These are phyloP conservation scores for Drosophila pandora DNA, from an alignment of 1,140 invertebrate species.

Conservation along the genomic window DNA sequence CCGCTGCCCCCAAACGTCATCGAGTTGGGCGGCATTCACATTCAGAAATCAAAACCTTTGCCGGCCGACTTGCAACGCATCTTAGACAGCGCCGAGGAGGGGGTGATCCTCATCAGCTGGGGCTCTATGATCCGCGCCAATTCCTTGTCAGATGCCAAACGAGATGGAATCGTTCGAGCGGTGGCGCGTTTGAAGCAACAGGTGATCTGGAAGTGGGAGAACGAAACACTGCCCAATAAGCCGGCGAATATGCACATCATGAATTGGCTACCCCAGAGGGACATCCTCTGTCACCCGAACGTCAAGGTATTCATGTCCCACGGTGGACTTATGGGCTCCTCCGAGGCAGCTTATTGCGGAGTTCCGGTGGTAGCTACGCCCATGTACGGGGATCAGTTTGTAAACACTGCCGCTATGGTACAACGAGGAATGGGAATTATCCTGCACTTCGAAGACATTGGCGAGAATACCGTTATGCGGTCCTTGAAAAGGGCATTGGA, in stretches of 20 bases:
- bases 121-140: slow-evolving; percentile 88
- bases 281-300: slow-evolving; percentile 90
- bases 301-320: slow-evolving; percentile 89
- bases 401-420: slow-evolving; percentile 86
- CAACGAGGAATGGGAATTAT: slow-evolving; percentile 86
- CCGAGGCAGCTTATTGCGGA: slow-evolving; percentile 89
- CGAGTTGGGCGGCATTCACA: slow-evolving; percentile 88
- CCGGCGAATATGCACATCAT: slow-evolving; percentile 87
- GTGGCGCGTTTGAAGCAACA: slow-evolving; percentile 86
- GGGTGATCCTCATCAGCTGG: slow-evolving; percentile 89
- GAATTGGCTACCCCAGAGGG: slow-evolving; percentile 89
- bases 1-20: slow-evolving; percentile 87
- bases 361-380: slow-evolving; percentile 90
- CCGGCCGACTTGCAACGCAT: slow-evolving; percentile 87
- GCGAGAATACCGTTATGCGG: slow-evolving; percentile 85
- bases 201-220: slow-evolving; percentile 91
- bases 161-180: slow-evolving; percentile 86
- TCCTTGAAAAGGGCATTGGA: slow-evolving; percentile 84
- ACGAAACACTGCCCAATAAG: slow-evolving; percentile 85
- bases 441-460: slow-evolving; percentile 85
- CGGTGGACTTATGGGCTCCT: slow-evolving; percentile 89
- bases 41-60: slow-evolving; percentile 85
- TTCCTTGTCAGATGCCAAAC: slow-evolving; percentile 85
- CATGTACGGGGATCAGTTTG: slow-evolving; percentile 88
- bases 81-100: slow-evolving; percentile 88